A percentile compares a stretch with the other conserved stretches of the same genome.
Conservation (phyloP, 2,113 vertebrate genomes). For the Physeter macrocephalus region DNA sequence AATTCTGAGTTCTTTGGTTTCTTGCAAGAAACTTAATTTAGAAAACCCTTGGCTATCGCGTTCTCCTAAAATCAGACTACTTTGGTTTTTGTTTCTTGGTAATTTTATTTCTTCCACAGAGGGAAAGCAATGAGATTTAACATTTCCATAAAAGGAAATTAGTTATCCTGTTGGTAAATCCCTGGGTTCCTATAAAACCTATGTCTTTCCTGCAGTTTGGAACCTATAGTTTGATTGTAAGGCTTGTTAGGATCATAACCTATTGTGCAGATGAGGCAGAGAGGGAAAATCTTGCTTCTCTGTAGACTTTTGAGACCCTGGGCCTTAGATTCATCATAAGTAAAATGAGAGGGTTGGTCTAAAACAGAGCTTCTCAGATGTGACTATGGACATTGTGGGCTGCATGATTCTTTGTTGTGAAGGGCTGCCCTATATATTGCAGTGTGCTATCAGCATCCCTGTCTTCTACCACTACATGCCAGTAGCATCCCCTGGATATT, state of each 20-base stretch:
- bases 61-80: neutral
- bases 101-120: neutral
- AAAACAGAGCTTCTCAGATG: neutral
- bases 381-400: neutral
- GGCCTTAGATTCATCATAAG: neutral
- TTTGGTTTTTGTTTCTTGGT: neutral
- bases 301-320: neutral
- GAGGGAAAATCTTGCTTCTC: neutral
- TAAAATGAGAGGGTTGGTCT: neutral
- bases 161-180: neutral
- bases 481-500: neutral
- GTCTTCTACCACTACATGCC: neutral
- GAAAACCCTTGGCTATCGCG: neutral
- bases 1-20: slow-evolving; percentile 37
- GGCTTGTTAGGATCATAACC: neutral
- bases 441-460: neutral
- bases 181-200: neutral
- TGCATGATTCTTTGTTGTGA: neutral
- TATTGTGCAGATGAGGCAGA: neutral
- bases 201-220: neutral
- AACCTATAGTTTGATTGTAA: neutral
- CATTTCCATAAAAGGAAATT: neutral
- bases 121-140: neutral
- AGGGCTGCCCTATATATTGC: neutral
- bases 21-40: slow-evolving; percentile 20